phyloP scores from a whole-genome alignment of 2,797 vertebrate species.

The Lutjanus argentimaculatus region DNA sequence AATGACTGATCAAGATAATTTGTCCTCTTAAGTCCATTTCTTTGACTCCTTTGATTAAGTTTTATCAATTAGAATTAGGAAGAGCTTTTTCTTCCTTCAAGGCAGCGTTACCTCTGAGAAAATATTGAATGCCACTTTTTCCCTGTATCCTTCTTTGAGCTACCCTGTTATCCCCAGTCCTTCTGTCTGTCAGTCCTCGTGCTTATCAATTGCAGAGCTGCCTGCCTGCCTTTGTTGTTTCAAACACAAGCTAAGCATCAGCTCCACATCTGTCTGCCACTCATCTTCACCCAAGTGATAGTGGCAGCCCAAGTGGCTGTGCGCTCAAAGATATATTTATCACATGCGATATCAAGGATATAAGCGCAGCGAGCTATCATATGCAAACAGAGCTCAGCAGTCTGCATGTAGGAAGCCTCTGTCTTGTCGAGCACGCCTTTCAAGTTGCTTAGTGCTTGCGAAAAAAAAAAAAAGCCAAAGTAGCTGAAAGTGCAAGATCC shows the following conservation, averaged over 20 bases:
- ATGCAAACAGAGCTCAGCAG: conserved; percentile 33
- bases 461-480: conserved; percentile 11
- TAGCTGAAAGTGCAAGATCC: conserved; percentile 14
- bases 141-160: background rate
- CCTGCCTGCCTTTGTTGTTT: conserved; percentile 15
- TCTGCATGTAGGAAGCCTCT: conserved; percentile 8
- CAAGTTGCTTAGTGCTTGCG: conserved; percentile 24
- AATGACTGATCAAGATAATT: too few relatives aligned
- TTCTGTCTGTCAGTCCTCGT: conserved; percentile 6
- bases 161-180: conserved; percentile 1
- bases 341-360: conserved; percentile 16
- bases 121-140: background rate
- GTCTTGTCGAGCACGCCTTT: conserved; percentile 27
- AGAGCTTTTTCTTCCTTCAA: background rate
- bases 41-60: background rate
- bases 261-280: conserved; percentile 20
- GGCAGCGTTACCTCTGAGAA: background rate
- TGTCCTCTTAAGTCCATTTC: background rate
- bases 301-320: background rate
- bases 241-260: conserved; percentile 18
- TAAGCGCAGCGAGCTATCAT: conserved; percentile 14
- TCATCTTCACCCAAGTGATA: conserved; percentile 17
- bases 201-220: background rate
- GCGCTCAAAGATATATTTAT: conserved; percentile 37
- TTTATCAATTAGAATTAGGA: background rate